Base-by-base conservation (phyloP, 1,140 invertebrate genomes). In the Sitophilus oryzae region DNA sequence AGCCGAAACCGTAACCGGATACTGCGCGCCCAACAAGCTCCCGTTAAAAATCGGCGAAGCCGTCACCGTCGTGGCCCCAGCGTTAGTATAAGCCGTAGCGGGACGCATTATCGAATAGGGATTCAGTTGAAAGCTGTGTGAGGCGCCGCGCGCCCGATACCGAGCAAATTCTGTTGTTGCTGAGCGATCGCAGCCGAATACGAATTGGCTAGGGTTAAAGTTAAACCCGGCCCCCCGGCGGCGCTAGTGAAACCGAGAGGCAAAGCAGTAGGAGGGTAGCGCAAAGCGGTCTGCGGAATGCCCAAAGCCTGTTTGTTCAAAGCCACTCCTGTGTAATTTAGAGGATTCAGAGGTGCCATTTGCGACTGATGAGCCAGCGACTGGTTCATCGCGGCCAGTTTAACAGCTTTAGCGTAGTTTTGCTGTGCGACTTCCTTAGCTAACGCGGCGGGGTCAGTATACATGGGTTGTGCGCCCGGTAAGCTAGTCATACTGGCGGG, bases 361-460 rank as follows among this genome's bases (percentile, higher is more conserved):
- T 55, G 58, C 40, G 59, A 62, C 22, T 68, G 68, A 38, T 22
- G 41, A 19, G 68, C 70, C 15, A 37, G 69, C 65, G 54, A 74
- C 73, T 40, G 79, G 62, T 66, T 68, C 6, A 73, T 75, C 22
- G 77, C 78, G 2, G 81, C 82, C 35, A 82, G 65, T 62, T 84
- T 85, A 19, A 83, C 68, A 0, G 79, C 79, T 60, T 81, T 83
- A 11, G 84, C 83, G 68, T 86, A 87, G 64, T 84, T 86, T 71
- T 87, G 86, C 63, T 86, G 85, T 21, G 85, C 84, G 45, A 86
- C 82, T 63, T 87, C 85, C 65, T 87, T 87, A 60, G 85, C 84
- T 21, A 86, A 61, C 11, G 80, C 69, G 5, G 81, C 82, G 1
- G 79, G 77, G 69, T 84, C 82, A 20, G 46, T 23, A 14, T 40